Evolutionary conservation across 2,888 invertebrate genomes (phyloP).

Genomic region (Proisotoma minuta): DNA sequence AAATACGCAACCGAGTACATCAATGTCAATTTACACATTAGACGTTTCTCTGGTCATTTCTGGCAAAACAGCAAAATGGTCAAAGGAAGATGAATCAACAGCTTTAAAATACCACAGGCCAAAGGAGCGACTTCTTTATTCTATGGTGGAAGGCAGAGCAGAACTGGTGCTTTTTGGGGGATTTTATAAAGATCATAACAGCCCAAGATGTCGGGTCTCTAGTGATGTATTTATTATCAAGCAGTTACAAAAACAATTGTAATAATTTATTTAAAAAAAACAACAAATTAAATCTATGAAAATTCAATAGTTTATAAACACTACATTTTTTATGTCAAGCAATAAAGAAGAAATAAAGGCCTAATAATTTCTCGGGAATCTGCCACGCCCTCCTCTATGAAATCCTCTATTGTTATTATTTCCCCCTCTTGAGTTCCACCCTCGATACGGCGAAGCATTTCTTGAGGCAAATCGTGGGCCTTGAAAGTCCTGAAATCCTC

Average conservation of each 20-base stretch:
- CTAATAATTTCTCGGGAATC: too few relatives aligned
- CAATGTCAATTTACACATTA: conserved; percentile 44
- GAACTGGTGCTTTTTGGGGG: conserved; percentile 96
- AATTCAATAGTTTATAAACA: not conserved
- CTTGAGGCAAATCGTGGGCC: not conserved
- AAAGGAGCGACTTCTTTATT: conserved; percentile 84
- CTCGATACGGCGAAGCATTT: conserved; percentile 21
- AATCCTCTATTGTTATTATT: conserved; percentile 34
- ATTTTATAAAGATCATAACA: conserved; percentile 66
- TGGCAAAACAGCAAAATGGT: conserved; percentile 28
- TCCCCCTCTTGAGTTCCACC: conserved; percentile 26
- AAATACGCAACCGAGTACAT: conserved; percentile 19
- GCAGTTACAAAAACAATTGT: conserved; percentile 26
- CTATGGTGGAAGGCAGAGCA: conserved; percentile 80
- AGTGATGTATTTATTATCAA: conserved; percentile 45
- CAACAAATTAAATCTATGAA: not conserved
- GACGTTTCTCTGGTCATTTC: conserved; percentile 38
- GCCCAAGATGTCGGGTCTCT: conserved; percentile 40
- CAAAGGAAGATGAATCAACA: conserved; percentile 54
- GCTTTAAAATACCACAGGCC: conserved; percentile 66
- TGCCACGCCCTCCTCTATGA: conserved; percentile 42
- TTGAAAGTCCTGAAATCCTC: not conserved
- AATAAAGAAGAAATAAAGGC: too few relatives aligned
- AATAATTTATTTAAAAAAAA: conserved; percentile 30
- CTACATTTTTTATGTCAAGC: too few relatives aligned